Evolutionary conservation across 2,113 vertebrate genomes (phyloP).

Genomic region (Oreochromis niloticus): DNA sequence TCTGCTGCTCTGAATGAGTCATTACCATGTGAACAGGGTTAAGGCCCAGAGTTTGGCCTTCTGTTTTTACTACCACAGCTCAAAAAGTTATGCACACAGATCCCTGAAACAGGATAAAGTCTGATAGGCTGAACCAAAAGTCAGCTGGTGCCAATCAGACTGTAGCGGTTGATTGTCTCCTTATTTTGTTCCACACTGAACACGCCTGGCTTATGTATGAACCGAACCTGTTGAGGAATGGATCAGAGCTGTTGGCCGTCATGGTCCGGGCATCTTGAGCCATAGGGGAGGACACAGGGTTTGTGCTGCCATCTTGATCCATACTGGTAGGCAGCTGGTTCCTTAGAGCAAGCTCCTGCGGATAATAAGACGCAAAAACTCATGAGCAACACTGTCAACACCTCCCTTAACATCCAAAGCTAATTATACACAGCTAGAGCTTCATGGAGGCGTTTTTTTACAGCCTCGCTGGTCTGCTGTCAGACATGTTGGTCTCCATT

Average conservation of each 20-base stretch:
- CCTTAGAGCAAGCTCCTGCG: constrained; percentile 91
- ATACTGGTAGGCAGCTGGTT: constrained; percentile 90
- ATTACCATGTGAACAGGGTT: constrained; percentile 60
- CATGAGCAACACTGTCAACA: constrained; percentile 8
- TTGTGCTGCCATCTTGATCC: constrained; percentile 90
- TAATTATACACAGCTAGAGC: constrained; percentile 11
- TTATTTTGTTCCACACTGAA: neutral
- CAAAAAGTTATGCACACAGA: neutral
- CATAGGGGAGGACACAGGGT: constrained; percentile 92
- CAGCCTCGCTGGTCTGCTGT: neutral
- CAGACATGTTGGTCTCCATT: constrained; percentile 3
- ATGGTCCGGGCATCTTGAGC: constrained; percentile 95
- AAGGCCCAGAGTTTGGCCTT: constrained; percentile 15
- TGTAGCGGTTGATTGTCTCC: neutral
- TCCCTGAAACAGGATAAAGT: neutral
- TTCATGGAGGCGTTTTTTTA: neutral
- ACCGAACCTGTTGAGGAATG: constrained; percentile 95
- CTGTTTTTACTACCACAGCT: constrained; percentile 34
- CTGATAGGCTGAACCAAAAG: neutral
- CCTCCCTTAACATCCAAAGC: neutral
- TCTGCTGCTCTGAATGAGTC: constrained; percentile 42
- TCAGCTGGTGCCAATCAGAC: neutral
- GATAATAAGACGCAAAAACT: neutral
- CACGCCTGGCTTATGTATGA: neutral
- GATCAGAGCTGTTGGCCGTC: constrained; percentile 98